These are phyloP conservation scores for Hypanus sabinus DNA, from an alignment of 2,113 vertebrate genomes.

Conservation along the genomic window DNA sequence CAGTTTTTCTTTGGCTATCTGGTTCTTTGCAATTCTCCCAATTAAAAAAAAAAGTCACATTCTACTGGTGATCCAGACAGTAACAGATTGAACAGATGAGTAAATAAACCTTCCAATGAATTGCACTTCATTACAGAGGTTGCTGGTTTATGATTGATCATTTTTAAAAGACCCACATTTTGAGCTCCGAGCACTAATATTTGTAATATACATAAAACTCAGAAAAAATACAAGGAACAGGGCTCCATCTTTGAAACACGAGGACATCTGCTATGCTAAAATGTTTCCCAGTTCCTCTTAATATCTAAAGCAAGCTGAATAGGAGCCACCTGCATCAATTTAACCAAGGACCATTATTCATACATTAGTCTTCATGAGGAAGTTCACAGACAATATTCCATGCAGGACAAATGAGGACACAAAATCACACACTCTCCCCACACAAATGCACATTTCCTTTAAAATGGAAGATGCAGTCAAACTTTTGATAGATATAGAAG, in stretches of 20 bases:
- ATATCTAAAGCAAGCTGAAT: neutral
- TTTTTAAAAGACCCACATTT: neutral
- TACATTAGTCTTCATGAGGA: neutral
- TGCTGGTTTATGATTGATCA: neutral
- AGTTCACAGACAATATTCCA: neutral
- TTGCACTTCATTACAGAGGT: neutral
- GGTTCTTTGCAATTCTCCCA: neutral
- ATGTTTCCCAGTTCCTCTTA: neutral
- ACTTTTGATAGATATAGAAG: neutral
- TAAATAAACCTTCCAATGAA: neutral
- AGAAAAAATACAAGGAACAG: neutral
- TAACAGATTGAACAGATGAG: neutral
- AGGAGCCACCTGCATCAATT: neutral
- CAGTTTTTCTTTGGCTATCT: neutral
- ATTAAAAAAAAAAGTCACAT: neutral
- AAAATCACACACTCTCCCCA: neutral
- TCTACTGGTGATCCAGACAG: neutral
- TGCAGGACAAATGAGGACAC: neutral
- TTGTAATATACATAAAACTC: neutral
- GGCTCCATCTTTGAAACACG: neutral
- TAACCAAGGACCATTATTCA: neutral
- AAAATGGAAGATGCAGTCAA: conserved; percentile 2
- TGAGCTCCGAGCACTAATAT: neutral
- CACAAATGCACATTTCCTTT: neutral
- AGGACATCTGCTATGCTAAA: neutral